Base-by-base conservation (phyloP, 2,888 invertebrate species). In the Dascillus cervinus region DNA sequence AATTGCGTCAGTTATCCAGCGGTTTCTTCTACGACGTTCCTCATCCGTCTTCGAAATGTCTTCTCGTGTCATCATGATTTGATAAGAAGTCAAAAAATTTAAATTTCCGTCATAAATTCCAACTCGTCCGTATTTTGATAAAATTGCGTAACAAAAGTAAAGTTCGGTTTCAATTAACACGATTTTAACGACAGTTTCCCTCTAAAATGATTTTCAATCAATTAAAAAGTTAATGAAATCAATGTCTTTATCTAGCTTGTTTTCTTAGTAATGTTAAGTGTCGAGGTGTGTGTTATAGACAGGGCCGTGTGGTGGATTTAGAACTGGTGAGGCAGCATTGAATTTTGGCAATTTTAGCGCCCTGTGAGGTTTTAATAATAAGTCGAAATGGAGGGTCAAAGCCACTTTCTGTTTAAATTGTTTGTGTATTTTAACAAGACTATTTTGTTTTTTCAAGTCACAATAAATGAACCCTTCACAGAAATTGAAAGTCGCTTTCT, bases 1-100 rank as follows among this genome's bases (percentile, higher is more conserved):
- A 2, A 76, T 52, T 0, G 71, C 76, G 43, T 79, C 79, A 0
- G 77, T 78, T 2, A 79, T 66, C 78, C 78, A 79, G 20, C 69
- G 64, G 41, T 70, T 71, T 36, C 66, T 67, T 1, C 72, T 64
- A 6, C 70, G 55, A 49, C 50, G 52, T 31, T 44, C 54, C 41
- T 52, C 58, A 22, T 55, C 50, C 12, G 34, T 65, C 6, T 67
- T 57, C 2, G 51, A 59, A 2, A 69, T 46, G 14, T 74, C 73
- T 11, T 67, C 69, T 30, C 72, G 58, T 3, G 71, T 70, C 50
- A 72, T 71, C 37, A 75, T 71, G 3, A 70, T 63, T 22, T 58
- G 54, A 41, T 77, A 76, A 0, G 67, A 63, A 13, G 67, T 62
- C 15, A 75, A 48, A 10, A 74, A 62, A 10, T 62, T 60, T 33